phyloP scores from a whole-genome alignment of 2,113 vertebrate species.

The Oncorhynchus clarkii region DNA sequence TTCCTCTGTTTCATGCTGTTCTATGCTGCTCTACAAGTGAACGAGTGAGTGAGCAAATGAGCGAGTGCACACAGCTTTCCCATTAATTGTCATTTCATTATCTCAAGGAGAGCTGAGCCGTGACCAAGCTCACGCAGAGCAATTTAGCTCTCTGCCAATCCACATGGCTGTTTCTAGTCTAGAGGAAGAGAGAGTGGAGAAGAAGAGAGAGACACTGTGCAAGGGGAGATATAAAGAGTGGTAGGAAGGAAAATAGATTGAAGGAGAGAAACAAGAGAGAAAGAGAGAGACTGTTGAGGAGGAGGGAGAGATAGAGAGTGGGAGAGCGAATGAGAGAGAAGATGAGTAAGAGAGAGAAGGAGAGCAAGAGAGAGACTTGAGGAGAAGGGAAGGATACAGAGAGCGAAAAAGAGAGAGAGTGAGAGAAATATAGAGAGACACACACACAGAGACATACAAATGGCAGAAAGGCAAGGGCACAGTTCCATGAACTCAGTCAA shows the following conservation, averaged over 20 bases:
- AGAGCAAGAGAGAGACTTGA: not conserved
- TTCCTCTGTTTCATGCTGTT: not conserved
- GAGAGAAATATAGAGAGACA: too few species aligned
- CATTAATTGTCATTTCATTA: slow-evolving; percentile 80
- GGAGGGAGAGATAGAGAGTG: not conserved
- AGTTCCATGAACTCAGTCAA: too few species aligned
- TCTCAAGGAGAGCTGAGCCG: slow-evolving; percentile 74
- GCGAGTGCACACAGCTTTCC: slow-evolving; percentile 67
- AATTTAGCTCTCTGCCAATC: slow-evolving; percentile 73
- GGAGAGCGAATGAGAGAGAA: not conserved
- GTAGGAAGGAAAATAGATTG: not conserved
- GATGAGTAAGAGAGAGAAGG: not conserved
- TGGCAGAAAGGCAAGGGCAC: too few species aligned
- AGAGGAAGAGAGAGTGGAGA: not conserved
- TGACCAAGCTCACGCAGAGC: slow-evolving; percentile 72
- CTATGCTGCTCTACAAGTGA: slow-evolving; percentile 45
- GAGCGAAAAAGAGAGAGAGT: not conserved
- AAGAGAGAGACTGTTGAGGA: not conserved
- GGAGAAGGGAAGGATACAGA: not conserved
- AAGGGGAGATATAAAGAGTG: slow-evolving; percentile 1
- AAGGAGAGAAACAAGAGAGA: not conserved
- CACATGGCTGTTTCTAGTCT: slow-evolving; percentile 22
- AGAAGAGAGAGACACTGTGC: not conserved
- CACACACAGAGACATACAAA: too few species aligned
- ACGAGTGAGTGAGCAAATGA: slow-evolving; percentile 55